Evolutionary conservation across 2,888 invertebrate genomes (phyloP).

Genomic region (Idaea aversata): DNA sequence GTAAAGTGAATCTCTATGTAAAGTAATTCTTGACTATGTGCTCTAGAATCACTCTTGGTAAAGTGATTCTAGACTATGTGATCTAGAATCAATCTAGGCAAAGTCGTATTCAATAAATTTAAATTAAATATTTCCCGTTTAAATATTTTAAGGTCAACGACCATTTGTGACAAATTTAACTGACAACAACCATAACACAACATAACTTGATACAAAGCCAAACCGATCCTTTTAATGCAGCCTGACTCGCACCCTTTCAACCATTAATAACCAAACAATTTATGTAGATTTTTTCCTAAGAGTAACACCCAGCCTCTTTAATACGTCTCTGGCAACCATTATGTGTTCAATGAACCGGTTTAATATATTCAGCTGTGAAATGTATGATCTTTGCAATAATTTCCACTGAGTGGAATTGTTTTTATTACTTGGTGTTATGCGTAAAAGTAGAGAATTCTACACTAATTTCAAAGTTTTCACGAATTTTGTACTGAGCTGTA

Average conservation of each 20-base stretch:
- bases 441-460: background rate
- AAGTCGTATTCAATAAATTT: too few relatives aligned
- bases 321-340: background rate
- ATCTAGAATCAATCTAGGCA: too few relatives aligned
- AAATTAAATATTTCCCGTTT: background rate
- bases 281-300: background rate
- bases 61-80: too few relatives aligned
- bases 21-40: too few relatives aligned
- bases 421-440: background rate
- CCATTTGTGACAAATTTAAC: background rate
- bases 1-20: too few relatives aligned
- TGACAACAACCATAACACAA: background rate
- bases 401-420: background rate
- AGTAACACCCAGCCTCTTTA: background rate
- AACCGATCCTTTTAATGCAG: background rate
- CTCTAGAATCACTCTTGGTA: too few relatives aligned
- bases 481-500: background rate
- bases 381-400: background rate
- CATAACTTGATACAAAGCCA: background rate
- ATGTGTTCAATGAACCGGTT: background rate
- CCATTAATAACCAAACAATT: constrained; percentile 1
- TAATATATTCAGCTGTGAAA: background rate
- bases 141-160: background rate
- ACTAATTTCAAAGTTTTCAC: background rate
- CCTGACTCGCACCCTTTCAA: background rate